Evolutionary conservation across 2,113 vertebrate species (phyloP).

Genomic region (Phylloscopus whistleri): DNA sequence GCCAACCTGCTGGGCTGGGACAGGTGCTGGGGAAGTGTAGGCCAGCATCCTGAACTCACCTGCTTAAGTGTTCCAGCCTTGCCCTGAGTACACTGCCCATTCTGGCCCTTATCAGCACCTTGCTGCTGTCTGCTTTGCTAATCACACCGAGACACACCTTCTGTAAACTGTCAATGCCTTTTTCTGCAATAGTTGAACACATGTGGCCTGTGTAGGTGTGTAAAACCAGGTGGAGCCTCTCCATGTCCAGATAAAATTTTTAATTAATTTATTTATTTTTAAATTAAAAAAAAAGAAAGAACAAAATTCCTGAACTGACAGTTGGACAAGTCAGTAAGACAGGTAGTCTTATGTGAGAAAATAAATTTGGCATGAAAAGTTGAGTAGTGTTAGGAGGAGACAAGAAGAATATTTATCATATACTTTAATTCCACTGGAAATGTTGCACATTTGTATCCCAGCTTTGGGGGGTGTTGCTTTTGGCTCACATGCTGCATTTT

Average conservation of each 20-base stretch:
- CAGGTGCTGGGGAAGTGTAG: accelerated
- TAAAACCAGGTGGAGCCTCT: not conserved
- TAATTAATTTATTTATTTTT: too few species aligned
- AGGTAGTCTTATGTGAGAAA: not conserved
- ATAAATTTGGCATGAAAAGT: not conserved
- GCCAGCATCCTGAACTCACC: accelerated
- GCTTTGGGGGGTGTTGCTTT: not conserved
- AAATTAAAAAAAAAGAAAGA: too few species aligned
- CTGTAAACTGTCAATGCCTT: not conserved
- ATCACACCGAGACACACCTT: not conserved
- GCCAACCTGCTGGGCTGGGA: not conserved
- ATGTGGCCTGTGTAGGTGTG: not conserved
- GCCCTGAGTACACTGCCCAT: accelerated
- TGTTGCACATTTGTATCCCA: accelerated
- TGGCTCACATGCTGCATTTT: accelerated
- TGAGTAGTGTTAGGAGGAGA: not conserved
- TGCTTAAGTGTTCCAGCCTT: not conserved
- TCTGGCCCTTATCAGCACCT: not conserved
- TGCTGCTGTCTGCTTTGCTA: not conserved
- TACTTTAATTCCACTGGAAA: not conserved
- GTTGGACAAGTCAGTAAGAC: not conserved
- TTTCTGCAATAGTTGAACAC: not conserved
- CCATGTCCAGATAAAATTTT: not conserved
- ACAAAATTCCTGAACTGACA: not conserved
- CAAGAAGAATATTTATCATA: not conserved